These are phyloP conservation scores for Iphiclides podalirius DNA, from an alignment of 2,888 invertebrate species.

Conservation along the genomic window DNA sequence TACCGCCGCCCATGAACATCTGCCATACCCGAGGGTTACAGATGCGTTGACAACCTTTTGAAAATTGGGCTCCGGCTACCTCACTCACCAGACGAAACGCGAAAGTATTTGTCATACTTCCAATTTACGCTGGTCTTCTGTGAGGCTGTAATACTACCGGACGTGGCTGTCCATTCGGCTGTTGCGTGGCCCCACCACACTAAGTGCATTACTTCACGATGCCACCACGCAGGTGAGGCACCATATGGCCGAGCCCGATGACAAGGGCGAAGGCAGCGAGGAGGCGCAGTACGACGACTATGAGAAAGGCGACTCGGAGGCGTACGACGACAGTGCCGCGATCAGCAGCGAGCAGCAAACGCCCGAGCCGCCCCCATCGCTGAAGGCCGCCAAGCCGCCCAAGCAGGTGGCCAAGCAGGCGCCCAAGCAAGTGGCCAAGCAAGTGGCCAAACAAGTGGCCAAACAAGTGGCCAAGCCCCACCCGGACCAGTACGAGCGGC, in stretches of 20 bases:
- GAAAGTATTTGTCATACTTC: too few species aligned
- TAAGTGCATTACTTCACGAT: too few species aligned
- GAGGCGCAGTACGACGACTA: conserved; percentile 14
- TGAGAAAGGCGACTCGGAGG: conserved; percentile 17
- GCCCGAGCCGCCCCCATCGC: background rate
- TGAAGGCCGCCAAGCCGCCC: too few species aligned
- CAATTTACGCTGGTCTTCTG: too few species aligned
- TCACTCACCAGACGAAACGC: too few species aligned
- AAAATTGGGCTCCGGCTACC: too few species aligned
- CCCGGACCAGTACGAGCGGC: conserved; percentile 16
- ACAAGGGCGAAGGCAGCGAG: background rate
- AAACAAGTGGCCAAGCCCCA: background rate
- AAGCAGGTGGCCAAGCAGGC: background rate
- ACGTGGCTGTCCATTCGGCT: too few species aligned
- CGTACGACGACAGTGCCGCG: conserved; percentile 16
- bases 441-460: background rate
- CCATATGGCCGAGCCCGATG: conserved; percentile 15
- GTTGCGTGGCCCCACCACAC: too few species aligned
- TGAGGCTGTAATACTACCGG: too few species aligned
- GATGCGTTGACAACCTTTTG: too few species aligned
- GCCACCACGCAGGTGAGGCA: conserved; percentile 21
- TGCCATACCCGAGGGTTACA: too few species aligned
- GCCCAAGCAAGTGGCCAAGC: background rate
- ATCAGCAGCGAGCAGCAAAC: conserved; percentile 2
- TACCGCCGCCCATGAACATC: too few species aligned